Evolutionary conservation across 2,888 invertebrate species (phyloP), one percentile per base, ranked within the genome.

Genomic region (Heliconius ismenius): DNA sequence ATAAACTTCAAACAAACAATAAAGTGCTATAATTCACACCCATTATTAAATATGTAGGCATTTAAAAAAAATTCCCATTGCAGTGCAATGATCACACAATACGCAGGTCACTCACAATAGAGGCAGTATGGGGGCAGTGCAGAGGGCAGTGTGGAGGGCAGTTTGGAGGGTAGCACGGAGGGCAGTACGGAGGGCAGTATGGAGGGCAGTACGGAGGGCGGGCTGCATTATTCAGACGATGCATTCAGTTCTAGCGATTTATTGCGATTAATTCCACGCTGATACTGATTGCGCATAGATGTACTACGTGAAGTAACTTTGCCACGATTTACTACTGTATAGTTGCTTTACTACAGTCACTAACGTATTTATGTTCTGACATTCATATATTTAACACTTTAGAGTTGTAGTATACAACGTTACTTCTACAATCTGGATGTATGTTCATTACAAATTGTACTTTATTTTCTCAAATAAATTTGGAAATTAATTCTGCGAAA

Each of bases 271-370:
- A 70, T 70, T 70, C 58, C 58, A 70, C 70, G 58, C 70, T 36
- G 70, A 70, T 36, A 32, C 70, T 58, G 70, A 70, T 70, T 70
- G 70, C 70, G 70, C 70, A 70, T 70, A 70, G 70, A 70, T 70
- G 69, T 70, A 70, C 49, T 69, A 70, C 54, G 54, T 54, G 69
- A n/a, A 70, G 69, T 49, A 70, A 70, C 70, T 32, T 70, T 36
- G 32, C 58, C 70, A 70, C 32, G n/a, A 70, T 58, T 70, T 70
- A 70, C 70, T 70, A 24, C 58, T 32, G 58, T 70, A 58, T 70
- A 58, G 36, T 58, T 70, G 70, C 58, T 70, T 70, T 70, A 70
- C 70, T 70, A 70, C 70, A 70, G 36, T 24, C 58, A 58, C 70
- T 58, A n/a, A n/a, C 32, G 70, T 70, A 70, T 70, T 58, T 70